Evolutionary conservation across 2,113 vertebrate genomes (phyloP).

Genomic region (Rafetus swinhoei): DNA sequence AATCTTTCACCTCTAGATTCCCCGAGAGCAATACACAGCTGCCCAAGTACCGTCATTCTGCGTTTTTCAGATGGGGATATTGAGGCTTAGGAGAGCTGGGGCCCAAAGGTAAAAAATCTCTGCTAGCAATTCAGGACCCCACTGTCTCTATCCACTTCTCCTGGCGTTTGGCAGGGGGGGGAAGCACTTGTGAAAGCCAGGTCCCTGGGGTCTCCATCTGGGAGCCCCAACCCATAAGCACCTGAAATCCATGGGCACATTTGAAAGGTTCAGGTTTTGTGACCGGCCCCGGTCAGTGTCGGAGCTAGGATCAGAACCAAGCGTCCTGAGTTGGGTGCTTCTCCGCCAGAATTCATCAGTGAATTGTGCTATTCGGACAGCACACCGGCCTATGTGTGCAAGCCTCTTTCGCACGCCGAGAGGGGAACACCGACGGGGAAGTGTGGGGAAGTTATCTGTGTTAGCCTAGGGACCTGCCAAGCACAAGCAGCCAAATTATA

Average conservation of each 20-base stretch:
- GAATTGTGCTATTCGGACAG: background rate
- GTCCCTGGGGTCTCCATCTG: background rate
- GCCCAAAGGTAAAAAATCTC: background rate
- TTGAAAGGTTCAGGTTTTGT: background rate
- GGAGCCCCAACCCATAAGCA: background rate
- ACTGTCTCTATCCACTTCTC: background rate
- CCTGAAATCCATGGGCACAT: background rate
- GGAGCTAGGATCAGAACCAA: background rate
- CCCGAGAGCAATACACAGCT: background rate
- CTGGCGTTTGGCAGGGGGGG: background rate
- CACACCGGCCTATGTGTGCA: background rate
- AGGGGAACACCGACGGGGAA: too few species aligned
- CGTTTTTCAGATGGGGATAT: background rate
- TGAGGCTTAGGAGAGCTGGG: background rate
- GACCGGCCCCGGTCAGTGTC: background rate
- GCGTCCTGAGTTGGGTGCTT: background rate
- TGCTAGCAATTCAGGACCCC: background rate
- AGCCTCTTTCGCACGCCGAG: background rate
- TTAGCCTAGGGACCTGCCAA: background rate
- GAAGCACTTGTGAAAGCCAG: background rate
- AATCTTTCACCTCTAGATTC: background rate
- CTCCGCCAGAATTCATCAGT: background rate
- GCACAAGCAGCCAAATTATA: background rate
- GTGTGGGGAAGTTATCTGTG: background rate
- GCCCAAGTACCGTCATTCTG: background rate